These are phyloP conservation scores for Nesidiocoris tenuis DNA, from an alignment of 2,888 invertebrate species.

Conservation along the genomic window DNA sequence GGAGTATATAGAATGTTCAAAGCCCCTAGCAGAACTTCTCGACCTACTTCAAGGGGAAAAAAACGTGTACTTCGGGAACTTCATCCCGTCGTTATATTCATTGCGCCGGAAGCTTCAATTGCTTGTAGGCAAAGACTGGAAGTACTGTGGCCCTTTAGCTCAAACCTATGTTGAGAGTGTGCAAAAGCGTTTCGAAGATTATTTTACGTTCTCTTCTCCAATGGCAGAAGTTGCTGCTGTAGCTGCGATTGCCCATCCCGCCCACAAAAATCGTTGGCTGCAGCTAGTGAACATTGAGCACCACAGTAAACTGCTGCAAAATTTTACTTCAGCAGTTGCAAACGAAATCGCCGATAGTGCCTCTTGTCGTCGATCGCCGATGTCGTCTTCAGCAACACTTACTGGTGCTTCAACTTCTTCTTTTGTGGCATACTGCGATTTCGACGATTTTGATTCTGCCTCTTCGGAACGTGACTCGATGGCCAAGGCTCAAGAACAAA, in stretches of 20 bases:
- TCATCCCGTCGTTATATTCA: constrained; percentile 3
- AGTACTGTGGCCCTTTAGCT: constrained; percentile 6
- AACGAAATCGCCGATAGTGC: not conserved
- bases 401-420: not conserved
- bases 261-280: constrained; percentile 13
- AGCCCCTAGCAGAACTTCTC: constrained; percentile 4
- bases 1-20: constrained; percentile 7
- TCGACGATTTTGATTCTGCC: not conserved
- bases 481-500: constrained; percentile 2
- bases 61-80: not conserved
- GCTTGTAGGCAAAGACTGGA: not conserved
- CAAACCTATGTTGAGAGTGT: constrained; percentile 6
- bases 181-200: not conserved
- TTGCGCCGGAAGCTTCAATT: constrained; percentile 1
- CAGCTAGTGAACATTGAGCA: not conserved
- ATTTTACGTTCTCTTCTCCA: constrained; percentile 17
- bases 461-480: not conserved
- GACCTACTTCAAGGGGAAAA: constrained; percentile 31
- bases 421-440: not conserved
- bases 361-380: not conserved
- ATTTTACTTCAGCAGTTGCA: not conserved
- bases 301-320: constrained; percentile 7
- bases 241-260: constrained; percentile 7
- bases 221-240: constrained; percentile 17
- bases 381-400: not conserved